Evolutionary conservation across 2,888 invertebrate species (phyloP), one percentile per base, ranked within the genome.

Genomic region (Apomyelois bistriatella): DNA sequence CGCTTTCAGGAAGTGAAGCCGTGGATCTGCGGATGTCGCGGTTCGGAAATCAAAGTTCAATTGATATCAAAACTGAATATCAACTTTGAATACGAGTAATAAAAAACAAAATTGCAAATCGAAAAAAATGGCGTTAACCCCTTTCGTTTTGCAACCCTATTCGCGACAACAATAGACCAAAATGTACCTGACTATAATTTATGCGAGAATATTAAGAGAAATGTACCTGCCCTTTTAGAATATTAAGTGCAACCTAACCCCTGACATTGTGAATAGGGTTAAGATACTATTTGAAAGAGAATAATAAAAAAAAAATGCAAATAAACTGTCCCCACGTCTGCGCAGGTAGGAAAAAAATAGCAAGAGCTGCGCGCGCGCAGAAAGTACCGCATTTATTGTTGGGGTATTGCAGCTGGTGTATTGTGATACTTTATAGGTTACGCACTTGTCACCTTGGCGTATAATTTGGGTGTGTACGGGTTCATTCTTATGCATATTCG

Each of bases 101-200:
- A 81, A 61, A 74, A 68, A 64, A 58, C 58, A 76, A 57, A 74
- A 59, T 82, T 17, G 74, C 63, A 53, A 59, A 65, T 56, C 58
- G 52, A 50, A 22, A 52, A 52, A 37, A 43, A n/a, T 22, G 43
- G 43, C 22, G 42, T 13, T 52, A 52, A 7, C 59, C 59, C 76
- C 53, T 83, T 87, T 73, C 35, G 67, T 61, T 52, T 64, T 50
- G 54, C 58, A 58, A 65, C 70, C 79, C 78, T 74, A 64, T 66
- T 62, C 65, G 80, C 78, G 76, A 69, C 77, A 78, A 90, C 87
- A 90, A 90, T 87, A 85, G 74, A 76, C 72, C 76, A 80, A 85
- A 88, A 86, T 90, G 89, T 91, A 91, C 91, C 91, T 91, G 91
- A 89, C 86, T 90, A 82, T 91, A 91, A 91, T 91, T 91, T 91